phyloP scores from a whole-genome alignment of 2,888 invertebrate species.

The Leptinotarsa haldemani region DNA sequence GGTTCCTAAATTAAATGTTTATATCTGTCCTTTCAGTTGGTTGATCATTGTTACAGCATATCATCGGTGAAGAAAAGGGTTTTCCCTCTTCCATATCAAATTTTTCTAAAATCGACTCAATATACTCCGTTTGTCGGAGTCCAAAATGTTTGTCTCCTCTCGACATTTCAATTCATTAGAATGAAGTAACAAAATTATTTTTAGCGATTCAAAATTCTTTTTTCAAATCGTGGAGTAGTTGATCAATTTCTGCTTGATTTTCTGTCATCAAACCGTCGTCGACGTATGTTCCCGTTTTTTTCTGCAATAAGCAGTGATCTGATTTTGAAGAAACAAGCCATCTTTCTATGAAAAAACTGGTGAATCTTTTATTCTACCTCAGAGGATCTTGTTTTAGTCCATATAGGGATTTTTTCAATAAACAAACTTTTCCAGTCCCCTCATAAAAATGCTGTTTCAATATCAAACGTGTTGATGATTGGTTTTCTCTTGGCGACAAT shows the following conservation, averaged over 20 bases:
- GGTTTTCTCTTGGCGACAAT: neutral
- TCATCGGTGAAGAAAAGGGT: neutral
- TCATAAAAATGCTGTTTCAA: constrained; percentile 11
- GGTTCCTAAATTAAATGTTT: no score
- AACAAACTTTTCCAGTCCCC: no score
- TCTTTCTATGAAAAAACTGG: no score
- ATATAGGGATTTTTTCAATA: no score
- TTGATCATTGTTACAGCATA: neutral
- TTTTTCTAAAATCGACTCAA: neutral
- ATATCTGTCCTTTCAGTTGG: no score
- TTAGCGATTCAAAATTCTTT: neutral
- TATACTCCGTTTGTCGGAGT: neutral
- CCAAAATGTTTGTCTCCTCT: neutral
- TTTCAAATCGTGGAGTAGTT: neutral
- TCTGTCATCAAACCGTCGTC: neutral
- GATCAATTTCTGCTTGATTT: no score
- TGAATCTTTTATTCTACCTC: neutral
- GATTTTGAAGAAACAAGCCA: no score
- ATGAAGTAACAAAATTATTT: neutral
- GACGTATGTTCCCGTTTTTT: neutral
- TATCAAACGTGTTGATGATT: neutral
- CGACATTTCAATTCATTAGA: neutral
- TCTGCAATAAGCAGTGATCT: neutral
- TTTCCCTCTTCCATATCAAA: neutral
- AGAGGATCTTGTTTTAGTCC: constrained; percentile 23